Evolutionary conservation across 2,888 invertebrate species (phyloP).

Genomic region (Acrobasis repandana): DNA sequence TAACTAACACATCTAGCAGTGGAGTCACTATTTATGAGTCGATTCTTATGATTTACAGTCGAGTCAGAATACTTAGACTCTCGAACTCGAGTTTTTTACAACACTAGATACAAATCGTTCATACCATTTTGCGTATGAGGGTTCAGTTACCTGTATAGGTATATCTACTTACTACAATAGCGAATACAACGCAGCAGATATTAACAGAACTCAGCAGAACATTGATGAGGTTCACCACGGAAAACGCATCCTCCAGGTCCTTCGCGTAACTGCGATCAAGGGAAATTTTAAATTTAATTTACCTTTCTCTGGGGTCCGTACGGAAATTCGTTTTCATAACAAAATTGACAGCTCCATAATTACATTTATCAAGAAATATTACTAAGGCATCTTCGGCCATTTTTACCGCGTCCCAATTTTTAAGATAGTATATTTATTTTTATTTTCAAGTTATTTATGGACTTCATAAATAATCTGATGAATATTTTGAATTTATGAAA

Average conservation of each 20-base stretch:
- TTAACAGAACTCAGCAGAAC: conserved; percentile 66
- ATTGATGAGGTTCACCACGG: conserved; percentile 63
- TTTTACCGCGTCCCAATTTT: not conserved
- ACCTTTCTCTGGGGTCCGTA: not conserved
- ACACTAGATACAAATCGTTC: no score
- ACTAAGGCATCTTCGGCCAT: not conserved
- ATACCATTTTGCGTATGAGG: no score
- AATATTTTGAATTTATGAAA: conserved; percentile 20
- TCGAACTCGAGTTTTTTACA: no score
- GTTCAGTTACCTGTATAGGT: no score
- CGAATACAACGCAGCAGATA: conserved; percentile 67
- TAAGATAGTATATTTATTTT: not conserved
- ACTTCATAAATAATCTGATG: not conserved
- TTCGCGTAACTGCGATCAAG: conserved; percentile 55
- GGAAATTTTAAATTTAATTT: conserved; percentile 6
- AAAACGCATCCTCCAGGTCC: conserved; percentile 63
- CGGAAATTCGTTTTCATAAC: not conserved
- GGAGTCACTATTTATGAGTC: no score
- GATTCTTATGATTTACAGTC: no score
- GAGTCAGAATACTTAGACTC: no score
- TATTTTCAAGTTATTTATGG: not conserved
- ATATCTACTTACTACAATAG: conserved; percentile 56
- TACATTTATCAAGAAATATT: conserved; percentile 13
- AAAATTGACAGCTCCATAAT: conserved; percentile 14
- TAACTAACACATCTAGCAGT: no score